Percentiles rank a stretch among this genome's conserved stretches.
phyloP scores from a whole-genome alignment of 2,113 vertebrate genomes.

The Piprites chloris region DNA sequence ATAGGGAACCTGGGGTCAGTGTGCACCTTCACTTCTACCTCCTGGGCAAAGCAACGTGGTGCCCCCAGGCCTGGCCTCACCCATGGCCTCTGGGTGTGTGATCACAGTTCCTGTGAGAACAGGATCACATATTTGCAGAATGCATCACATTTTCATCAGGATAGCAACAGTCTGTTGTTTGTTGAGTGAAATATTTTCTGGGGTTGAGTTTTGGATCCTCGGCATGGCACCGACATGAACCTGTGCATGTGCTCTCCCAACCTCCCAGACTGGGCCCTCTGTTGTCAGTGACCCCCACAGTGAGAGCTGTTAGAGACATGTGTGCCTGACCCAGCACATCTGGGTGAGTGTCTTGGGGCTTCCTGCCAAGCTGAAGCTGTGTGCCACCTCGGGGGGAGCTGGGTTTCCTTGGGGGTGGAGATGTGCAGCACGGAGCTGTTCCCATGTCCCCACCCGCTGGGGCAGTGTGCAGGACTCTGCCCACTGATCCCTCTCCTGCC shows the following conservation, averaged over 20 bases:
- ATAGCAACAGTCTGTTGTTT: not conserved
- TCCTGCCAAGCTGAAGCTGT: not conserved
- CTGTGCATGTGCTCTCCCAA: not conserved
- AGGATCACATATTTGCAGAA: not conserved
- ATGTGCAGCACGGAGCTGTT: not conserved
- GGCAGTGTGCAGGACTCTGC: not conserved
- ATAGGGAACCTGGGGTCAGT: not conserved
- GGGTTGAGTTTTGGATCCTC: not conserved
- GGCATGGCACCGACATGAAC: fast-evolving
- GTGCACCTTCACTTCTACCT: not conserved
- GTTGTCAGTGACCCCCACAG: fast-evolving
- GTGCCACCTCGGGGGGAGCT: not conserved
- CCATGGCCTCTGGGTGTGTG: fast-evolving
- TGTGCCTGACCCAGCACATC: not conserved
- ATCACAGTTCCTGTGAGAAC: not conserved
- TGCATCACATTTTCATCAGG: not conserved
- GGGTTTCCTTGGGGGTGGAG: not conserved
- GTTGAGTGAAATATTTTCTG: not conserved
- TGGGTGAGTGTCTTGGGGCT: not conserved
- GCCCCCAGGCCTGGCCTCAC: not conserved
- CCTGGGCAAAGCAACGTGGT: fast-evolving
- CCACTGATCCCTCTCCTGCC: not conserved
- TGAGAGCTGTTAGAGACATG: not conserved
- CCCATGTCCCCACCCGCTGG: fast-evolving
- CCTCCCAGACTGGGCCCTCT: not conserved